A percentile compares a stretch with the other conserved stretches of the same genome.
These are phyloP conservation scores for Rhyacichthys aspro DNA, from an alignment of 2,797 vertebrate genomes.

Conservation along the genomic window DNA sequence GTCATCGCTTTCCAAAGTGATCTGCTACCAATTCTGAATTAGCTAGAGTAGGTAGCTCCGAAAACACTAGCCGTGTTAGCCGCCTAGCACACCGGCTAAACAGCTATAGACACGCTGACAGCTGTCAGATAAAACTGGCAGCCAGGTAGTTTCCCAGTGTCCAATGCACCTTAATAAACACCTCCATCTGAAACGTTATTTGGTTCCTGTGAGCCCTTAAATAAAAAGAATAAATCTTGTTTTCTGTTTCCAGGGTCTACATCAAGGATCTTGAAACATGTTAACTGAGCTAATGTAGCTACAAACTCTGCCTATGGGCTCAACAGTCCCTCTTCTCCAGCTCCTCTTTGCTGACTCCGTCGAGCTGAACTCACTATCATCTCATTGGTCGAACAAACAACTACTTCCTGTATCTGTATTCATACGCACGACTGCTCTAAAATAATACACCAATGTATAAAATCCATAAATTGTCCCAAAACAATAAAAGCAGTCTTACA, in stretches of 20 bases:
- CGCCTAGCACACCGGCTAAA: constrained; percentile 54
- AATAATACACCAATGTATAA: no score
- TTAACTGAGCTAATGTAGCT: constrained; percentile 53
- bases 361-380: constrained; percentile 9
- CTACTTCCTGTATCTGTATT: constrained; percentile 40
- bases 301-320: constrained; percentile 45
- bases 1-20: constrained; percentile 19
- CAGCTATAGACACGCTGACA: constrained; percentile 66
- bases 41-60: constrained; percentile 29
- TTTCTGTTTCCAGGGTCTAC: constrained; percentile 14
- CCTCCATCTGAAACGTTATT: constrained; percentile 28
- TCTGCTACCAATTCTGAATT: constrained; percentile 23
- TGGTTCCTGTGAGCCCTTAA: not conserved
- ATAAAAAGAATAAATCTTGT: not conserved
- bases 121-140: constrained; percentile 66
- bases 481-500: no score
- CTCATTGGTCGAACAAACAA: constrained; percentile 54
- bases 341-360: constrained; percentile 9
- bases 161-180: constrained; percentile 56
- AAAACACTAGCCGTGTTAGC: constrained; percentile 55
- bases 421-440: no score
- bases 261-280: constrained; percentile 27
- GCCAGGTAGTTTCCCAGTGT: constrained; percentile 55
- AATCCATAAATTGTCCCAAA: no score
- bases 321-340: constrained; percentile 7